Conservation (phyloP, 1,140 invertebrate species). For the Sinella curviseta region DNA sequence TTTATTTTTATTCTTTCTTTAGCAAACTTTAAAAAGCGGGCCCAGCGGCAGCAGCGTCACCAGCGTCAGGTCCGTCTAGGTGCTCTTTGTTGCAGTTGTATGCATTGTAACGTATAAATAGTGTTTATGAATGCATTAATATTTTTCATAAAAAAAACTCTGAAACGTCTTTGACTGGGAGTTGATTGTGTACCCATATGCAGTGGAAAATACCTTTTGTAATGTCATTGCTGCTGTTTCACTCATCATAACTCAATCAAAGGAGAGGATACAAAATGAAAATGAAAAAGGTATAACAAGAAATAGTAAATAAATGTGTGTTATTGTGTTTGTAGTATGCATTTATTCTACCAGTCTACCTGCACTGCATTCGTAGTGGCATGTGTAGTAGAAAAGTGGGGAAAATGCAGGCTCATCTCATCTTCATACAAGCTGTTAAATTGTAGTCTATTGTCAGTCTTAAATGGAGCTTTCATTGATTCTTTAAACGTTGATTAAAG, state of each 20-base stretch:
- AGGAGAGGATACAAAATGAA: neutral
- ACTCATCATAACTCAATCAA: neutral
- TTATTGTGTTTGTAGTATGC: neutral
- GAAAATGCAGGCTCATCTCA: too few species aligned
- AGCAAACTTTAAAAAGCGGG: neutral
- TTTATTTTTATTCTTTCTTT: neutral
- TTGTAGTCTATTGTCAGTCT: neutral
- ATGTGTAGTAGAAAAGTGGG: neutral
- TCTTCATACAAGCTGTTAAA: neutral
- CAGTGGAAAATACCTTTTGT: neutral
- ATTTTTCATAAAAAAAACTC: neutral
- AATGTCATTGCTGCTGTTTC: neutral
- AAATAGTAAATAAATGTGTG: neutral
- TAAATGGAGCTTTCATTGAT: constrained; percentile 10
- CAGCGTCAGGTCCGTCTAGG: neutral
- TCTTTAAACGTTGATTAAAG: neutral
- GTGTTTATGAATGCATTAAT: neutral
- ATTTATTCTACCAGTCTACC: too few species aligned
- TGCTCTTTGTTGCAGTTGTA: neutral
- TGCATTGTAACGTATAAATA: neutral
- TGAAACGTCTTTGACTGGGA: neutral
- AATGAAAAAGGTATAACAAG: neutral
- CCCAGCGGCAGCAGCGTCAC: neutral
- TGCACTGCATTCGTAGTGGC: neutral
- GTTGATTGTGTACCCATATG: neutral